These are phyloP conservation scores for Dunckerocampus dactyliophorus DNA, from an alignment of 2,113 vertebrate species.

Conservation along the genomic window DNA sequence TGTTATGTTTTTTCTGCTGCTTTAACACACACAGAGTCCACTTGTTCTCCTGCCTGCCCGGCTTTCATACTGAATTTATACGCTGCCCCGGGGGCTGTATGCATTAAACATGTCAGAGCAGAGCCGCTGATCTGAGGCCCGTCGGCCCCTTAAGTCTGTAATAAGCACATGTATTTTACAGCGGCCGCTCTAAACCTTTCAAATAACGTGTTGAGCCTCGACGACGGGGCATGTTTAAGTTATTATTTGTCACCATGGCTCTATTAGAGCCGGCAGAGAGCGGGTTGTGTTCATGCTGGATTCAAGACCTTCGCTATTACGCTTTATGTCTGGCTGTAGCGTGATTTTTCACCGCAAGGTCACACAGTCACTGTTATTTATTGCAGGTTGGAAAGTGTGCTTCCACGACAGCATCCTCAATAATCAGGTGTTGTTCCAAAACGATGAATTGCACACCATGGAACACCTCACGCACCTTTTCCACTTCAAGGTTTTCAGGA, in stretches of 20 bases:
- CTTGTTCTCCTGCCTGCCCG: slow-evolving; percentile 20
- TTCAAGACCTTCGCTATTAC: too few species aligned
- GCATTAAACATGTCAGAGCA: slow-evolving; percentile 41
- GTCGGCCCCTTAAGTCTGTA: slow-evolving; percentile 14
- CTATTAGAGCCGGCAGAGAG: neutral
- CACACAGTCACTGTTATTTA: too few species aligned
- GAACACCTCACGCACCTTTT: too few species aligned
- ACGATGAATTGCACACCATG: too few species aligned
- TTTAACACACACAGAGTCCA: slow-evolving; percentile 11
- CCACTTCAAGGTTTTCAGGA: too few species aligned
- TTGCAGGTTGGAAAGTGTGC: too few species aligned
- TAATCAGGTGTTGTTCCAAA: too few species aligned
- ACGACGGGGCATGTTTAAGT: neutral
- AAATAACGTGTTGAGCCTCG: neutral
- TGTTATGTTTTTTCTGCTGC: slow-evolving; percentile 17
- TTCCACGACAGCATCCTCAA: too few species aligned
- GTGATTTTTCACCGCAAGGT: too few species aligned
- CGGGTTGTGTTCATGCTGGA: neutral
- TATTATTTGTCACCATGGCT: neutral
- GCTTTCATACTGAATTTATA: slow-evolving; percentile 35
- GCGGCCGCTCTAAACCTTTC: neutral
- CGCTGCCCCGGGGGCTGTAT: slow-evolving; percentile 32
- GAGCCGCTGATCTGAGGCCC: slow-evolving; percentile 34
- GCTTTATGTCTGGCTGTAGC: too few species aligned
- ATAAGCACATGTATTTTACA: slow-evolving; percentile 6